phyloP scores from a whole-genome alignment of 2,113 vertebrate species.

The Seriola rivoliana region DNA sequence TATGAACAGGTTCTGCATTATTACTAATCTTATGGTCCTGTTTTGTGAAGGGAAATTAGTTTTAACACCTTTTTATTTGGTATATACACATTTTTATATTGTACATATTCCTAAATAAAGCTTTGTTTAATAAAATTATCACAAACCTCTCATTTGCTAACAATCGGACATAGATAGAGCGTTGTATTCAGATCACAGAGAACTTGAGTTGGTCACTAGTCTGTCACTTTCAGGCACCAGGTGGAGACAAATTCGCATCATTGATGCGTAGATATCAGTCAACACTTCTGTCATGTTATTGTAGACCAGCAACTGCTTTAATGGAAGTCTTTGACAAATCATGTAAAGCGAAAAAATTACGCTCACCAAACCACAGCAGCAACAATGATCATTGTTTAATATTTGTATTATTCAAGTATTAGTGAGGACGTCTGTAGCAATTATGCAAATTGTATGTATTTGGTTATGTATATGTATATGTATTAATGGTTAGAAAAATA shows the following conservation, averaged over 20 bases:
- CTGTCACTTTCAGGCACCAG: constrained; percentile 1
- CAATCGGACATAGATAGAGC: no score
- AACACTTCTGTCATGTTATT: not conserved
- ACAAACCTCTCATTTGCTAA: no score
- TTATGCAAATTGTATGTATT: not conserved
- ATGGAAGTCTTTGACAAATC: not conserved
- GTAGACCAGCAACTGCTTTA: not conserved
- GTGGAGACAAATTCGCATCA: constrained; percentile 17
- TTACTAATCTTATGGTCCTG: no score
- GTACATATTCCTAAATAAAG: no score
- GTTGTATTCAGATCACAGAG: no score
- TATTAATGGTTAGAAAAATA: not conserved
- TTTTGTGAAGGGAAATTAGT: no score
- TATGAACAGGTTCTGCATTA: no score
- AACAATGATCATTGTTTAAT: not conserved
- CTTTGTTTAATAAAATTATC: no score
- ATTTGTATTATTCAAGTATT: not conserved
- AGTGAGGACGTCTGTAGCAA: not conserved
- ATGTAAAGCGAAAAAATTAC: not conserved
- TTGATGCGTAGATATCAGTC: not conserved
- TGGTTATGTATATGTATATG: not conserved
- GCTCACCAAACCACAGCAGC: not conserved
- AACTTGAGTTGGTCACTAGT: no score
- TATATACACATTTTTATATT: no score
- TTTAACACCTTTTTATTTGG: no score